A percentile compares a stretch with the other conserved stretches of the same genome.
Conservation (phyloP, 2,888 invertebrate species). For the Eustalomyia histrio region DNA sequence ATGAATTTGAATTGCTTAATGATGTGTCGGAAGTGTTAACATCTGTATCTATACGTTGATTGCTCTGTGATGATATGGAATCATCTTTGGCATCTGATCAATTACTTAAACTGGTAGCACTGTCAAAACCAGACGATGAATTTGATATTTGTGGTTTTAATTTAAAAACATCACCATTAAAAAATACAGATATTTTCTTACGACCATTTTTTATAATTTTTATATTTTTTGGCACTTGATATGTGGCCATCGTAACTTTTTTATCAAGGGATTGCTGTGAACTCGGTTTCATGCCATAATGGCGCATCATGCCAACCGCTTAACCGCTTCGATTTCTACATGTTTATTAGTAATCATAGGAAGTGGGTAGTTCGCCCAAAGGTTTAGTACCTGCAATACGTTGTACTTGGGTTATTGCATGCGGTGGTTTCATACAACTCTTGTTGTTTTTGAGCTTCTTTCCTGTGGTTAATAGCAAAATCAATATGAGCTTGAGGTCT, state of each 20-base stretch:
- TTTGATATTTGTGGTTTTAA: slow-evolving; percentile 63
- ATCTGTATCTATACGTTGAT: neutral
- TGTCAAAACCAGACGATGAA: slow-evolving; percentile 33
- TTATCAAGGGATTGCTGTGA: slow-evolving; percentile 66
- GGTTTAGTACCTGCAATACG: slow-evolving; percentile 72
- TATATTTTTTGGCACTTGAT: slow-evolving; percentile 65
- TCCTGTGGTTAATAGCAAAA: slow-evolving; percentile 66
- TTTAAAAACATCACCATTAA: slow-evolving; percentile 71
- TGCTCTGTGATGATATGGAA: neutral
- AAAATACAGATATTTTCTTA: slow-evolving; percentile 70
- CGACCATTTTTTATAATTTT: slow-evolving; percentile 69
- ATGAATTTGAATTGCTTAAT: slow-evolving; percentile 19
- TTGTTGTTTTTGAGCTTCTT: slow-evolving; percentile 45
- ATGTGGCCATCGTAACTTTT: slow-evolving; percentile 67
- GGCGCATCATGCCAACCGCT: slow-evolving; percentile 74
- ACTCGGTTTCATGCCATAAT: slow-evolving; percentile 71
- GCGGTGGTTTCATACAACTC: slow-evolving; percentile 53
- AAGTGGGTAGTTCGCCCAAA: slow-evolving; percentile 72
- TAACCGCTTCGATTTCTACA: slow-evolving; percentile 73
- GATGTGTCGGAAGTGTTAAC: no score
- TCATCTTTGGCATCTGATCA: slow-evolving; percentile 7
- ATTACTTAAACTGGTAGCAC: slow-evolving; percentile 21
- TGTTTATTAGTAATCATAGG: slow-evolving; percentile 72
- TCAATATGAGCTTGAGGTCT: slow-evolving; percentile 68
- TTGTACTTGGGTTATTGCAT: slow-evolving; percentile 73